phyloP scores from a whole-genome alignment of 2,797 vertebrate genomes.

The Semaprochilodus insignis region DNA sequence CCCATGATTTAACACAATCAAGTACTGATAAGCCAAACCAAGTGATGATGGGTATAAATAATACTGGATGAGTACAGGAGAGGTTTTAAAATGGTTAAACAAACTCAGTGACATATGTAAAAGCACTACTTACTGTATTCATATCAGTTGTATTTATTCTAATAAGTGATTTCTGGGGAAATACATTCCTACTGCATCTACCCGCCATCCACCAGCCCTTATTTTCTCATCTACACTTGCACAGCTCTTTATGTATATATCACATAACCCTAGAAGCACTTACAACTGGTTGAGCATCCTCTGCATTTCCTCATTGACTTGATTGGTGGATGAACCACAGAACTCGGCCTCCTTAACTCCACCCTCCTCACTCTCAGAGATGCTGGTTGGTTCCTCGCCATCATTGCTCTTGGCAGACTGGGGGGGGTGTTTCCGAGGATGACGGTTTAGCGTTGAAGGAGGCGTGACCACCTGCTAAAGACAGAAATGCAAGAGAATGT shows the following conservation, averaged over 20 bases:
- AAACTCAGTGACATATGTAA: no score
- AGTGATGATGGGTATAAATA: no score
- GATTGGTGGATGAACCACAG: conserved; percentile 86
- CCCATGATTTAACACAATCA: no score
- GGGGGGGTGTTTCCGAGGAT: conserved; percentile 74
- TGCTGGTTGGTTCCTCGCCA: conserved; percentile 82
- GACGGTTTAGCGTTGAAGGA: conserved; percentile 83
- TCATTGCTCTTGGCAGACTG: conserved; percentile 73
- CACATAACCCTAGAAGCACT: conserved; percentile 59
- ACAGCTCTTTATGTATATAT: background rate
- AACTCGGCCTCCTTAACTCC: conserved; percentile 83
- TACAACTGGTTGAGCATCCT: conserved; percentile 94
- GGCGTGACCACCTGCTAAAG: conserved; percentile 85
- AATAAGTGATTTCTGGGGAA: no score
- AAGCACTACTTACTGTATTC: no score
- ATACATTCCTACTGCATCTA: no score
- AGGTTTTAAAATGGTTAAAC: no score
- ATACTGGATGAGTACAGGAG: no score
- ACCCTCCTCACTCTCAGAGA: conserved; percentile 83
- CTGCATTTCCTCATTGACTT: conserved; percentile 95
- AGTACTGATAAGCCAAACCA: no score
- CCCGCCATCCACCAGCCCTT: no score
- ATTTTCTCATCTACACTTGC: no score
- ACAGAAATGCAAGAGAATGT: background rate
- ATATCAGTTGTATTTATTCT: no score